A percentile compares a stretch with the other conserved stretches of the same genome.
Evolutionary conservation across 1,140 invertebrate genomes (phyloP).

Genomic region (Diachasmimorpha longicaudata): DNA sequence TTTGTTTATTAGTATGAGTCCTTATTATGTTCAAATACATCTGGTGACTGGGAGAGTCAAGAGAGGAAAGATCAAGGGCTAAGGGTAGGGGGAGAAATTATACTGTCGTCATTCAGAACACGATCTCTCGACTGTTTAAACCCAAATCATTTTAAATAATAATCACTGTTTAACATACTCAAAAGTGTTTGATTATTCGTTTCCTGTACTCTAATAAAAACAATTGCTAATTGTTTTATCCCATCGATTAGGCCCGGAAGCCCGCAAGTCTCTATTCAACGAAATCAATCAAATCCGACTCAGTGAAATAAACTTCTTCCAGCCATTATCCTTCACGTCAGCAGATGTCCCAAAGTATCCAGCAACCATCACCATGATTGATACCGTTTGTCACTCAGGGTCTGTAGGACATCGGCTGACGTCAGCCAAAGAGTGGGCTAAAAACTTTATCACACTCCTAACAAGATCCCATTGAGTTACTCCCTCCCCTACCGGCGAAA

Average conservation of each 20-base stretch:
- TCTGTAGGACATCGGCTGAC: conserved; percentile 14
- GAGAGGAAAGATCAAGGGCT: too few relatives aligned
- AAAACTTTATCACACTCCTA: conserved; percentile 25
- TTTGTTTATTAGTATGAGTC: too few relatives aligned
- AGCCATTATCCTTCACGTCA: conserved; percentile 5
- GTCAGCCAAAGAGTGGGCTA: conserved; percentile 1
- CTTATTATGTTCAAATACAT: too few relatives aligned
- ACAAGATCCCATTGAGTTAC: conserved; percentile 17
- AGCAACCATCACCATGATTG: conserved; percentile 29
- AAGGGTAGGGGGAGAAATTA: too few relatives aligned
- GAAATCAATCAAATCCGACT: neutral
- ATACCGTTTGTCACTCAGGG: conserved; percentile 31
- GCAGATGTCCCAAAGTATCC: conserved; percentile 30
- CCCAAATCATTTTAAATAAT: too few relatives aligned
- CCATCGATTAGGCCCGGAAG: neutral
- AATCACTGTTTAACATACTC: too few relatives aligned
- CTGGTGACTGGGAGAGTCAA: too few relatives aligned
- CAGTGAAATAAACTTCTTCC: neutral
- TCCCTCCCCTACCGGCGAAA: neutral
- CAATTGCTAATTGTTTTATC: neutral
- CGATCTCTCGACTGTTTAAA: too few relatives aligned
- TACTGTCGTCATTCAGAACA: too few relatives aligned
- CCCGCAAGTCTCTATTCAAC: neutral
- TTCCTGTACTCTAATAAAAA: too few relatives aligned
- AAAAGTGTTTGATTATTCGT: too few relatives aligned